Evolutionary conservation across 92 coral and sea anemone genomes (phyloP).

Genomic region (Montipora capitata): DNA sequence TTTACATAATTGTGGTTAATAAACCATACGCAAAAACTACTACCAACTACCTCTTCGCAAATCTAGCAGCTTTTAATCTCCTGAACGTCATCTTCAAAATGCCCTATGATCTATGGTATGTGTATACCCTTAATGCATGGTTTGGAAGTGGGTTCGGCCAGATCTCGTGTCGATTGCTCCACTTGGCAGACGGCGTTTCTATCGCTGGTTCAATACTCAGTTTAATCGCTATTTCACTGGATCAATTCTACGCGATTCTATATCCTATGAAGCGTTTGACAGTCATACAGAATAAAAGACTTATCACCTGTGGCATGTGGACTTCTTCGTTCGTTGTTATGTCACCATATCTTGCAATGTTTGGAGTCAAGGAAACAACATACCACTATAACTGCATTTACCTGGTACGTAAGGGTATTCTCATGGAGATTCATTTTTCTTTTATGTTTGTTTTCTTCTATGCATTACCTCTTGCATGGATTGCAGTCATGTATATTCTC

Average conservation of each 20-base stretch:
- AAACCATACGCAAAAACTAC: slow-evolving; percentile 70
- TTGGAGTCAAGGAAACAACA: slow-evolving; percentile 19
- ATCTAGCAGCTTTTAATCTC: slow-evolving; percentile 83
- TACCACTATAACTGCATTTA: slow-evolving; percentile 10
- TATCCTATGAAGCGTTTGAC: slow-evolving; percentile 51
- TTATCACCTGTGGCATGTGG: slow-evolving; percentile 49
- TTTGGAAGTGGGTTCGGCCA: slow-evolving; percentile 59
- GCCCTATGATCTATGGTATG: slow-evolving; percentile 42
- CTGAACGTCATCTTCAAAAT: slow-evolving; percentile 72
- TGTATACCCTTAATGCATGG: slow-evolving; percentile 58
- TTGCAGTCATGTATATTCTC: slow-evolving; percentile 25
- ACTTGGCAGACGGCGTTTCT: slow-evolving; percentile 63
- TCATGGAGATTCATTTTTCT: slow-evolving; percentile 27
- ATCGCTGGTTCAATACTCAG: slow-evolving; percentile 61
- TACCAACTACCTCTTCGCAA: slow-evolving; percentile 74
- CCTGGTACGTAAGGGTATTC: neutral
- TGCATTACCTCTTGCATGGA: slow-evolving; percentile 47
- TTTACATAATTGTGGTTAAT: slow-evolving; percentile 52
- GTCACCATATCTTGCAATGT: slow-evolving; percentile 59
- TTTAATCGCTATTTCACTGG: slow-evolving; percentile 57
- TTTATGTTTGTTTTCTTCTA: slow-evolving; percentile 49
- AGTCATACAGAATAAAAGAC: slow-evolving; percentile 52
- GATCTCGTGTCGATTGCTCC: slow-evolving; percentile 55
- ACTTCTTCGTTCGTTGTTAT: slow-evolving; percentile 40
- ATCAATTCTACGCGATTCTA: slow-evolving; percentile 63